Evolutionary conservation across 2,113 vertebrate species (phyloP).

Genomic region (Tyrannus savana): DNA sequence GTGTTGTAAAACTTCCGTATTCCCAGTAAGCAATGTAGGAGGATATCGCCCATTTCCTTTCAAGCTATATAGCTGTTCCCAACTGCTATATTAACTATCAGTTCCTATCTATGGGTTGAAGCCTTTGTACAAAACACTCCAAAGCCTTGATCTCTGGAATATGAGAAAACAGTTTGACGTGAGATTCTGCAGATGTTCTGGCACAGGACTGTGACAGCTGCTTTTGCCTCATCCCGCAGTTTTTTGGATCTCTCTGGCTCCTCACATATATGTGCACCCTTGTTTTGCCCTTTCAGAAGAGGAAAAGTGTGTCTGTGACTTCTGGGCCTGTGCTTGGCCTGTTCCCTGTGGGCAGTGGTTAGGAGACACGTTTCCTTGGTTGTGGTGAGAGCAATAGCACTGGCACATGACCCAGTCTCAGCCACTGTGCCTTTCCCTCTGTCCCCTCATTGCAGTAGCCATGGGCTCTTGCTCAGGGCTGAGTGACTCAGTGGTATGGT

Average conservation of each 20-base stretch:
- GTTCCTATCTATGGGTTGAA: conserved; percentile 32
- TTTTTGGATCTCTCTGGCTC: background rate
- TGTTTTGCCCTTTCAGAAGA: background rate
- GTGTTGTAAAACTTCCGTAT: conserved; percentile 13
- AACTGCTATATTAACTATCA: conserved; percentile 7
- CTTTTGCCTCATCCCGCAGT: conserved; percentile 16
- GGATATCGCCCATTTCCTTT: conserved; percentile 49
- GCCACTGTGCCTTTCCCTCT: background rate
- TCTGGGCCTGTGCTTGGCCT: background rate
- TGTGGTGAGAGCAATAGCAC: fast-evolving
- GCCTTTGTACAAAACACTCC: background rate
- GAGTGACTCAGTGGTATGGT: fast-evolving
- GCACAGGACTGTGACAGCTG: background rate
- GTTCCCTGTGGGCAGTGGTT: background rate
- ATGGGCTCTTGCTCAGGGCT: background rate
- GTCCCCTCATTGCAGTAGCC: background rate
- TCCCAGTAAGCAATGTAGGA: conserved; percentile 24
- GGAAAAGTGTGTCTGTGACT: background rate
- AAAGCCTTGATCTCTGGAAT: conserved; percentile 53
- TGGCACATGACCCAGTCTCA: fast-evolving
- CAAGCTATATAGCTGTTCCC: background rate
- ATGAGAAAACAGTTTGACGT: background rate
- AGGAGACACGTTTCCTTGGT: background rate
- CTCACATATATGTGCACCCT: fast-evolving
- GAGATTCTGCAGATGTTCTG: conserved; percentile 57